These are phyloP conservation scores for Lottia scabra DNA, from an alignment of 2,888 invertebrate genomes.

Conservation along the genomic window DNA sequence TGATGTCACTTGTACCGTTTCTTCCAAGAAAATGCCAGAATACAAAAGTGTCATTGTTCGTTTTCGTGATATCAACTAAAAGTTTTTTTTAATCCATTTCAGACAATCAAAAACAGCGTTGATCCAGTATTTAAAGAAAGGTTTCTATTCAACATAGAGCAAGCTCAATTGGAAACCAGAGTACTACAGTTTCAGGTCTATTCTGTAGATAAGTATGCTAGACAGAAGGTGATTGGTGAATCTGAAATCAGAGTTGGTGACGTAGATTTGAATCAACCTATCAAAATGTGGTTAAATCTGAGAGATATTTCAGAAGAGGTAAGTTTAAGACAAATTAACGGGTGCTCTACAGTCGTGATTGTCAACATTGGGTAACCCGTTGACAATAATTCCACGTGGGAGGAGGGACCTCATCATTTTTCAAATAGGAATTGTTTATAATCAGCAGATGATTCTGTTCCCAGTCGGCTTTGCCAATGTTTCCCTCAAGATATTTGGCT, in stretches of 20 bases:
- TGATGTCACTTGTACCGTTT: too few relatives aligned
- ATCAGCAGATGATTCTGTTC: too few relatives aligned
- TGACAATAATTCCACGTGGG: too few relatives aligned
- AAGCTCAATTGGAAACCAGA: constrained; percentile 74
- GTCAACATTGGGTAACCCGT: too few relatives aligned
- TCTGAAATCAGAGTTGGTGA: constrained; percentile 78
- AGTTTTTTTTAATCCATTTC: constrained; percentile 37
- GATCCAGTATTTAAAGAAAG: constrained; percentile 84
- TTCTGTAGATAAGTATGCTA: constrained; percentile 73
- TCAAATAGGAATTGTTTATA: too few relatives aligned
- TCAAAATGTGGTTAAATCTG: constrained; percentile 84
- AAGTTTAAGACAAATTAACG: constrained; percentile 30
- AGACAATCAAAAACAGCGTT: constrained; percentile 77
- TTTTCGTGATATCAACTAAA: too few relatives aligned
- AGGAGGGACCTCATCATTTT: too few relatives aligned
- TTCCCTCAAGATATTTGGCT: too few relatives aligned
- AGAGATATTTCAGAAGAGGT: constrained; percentile 80
- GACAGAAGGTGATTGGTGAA: constrained; percentile 71
- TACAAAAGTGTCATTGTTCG: too few relatives aligned
- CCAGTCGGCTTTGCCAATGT: too few relatives aligned
- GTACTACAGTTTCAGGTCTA: constrained; percentile 79
- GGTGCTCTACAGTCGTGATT: too few relatives aligned
- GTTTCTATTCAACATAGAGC: constrained; percentile 77
- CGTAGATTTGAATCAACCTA: constrained; percentile 76
- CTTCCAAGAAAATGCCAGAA: too few relatives aligned